Percentiles rank a stretch among this genome's conserved stretches.
Conservation (phyloP, 1,140 invertebrate genomes). For the Euwallacea similis region DNA sequence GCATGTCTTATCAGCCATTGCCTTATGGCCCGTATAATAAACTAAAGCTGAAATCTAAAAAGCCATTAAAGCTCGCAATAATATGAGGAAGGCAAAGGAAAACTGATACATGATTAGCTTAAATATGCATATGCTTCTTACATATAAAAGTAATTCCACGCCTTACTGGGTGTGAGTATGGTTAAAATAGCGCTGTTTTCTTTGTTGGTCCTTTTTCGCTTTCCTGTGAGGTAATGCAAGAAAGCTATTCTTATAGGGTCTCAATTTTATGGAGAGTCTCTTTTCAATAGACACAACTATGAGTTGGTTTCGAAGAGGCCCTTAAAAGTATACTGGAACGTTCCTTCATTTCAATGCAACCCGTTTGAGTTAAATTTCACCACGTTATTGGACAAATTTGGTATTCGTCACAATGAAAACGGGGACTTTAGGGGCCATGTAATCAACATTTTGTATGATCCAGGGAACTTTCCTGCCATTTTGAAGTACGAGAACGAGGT, state of each 20-base stretch:
- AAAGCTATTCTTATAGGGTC: background rate
- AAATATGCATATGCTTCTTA: background rate
- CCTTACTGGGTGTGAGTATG: background rate
- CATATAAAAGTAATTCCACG: background rate
- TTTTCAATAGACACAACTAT: constrained; percentile 2
- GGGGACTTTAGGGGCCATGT: constrained; percentile 67
- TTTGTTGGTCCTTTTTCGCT: background rate
- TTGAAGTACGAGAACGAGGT: constrained; percentile 52
- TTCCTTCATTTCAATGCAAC: constrained; percentile 72
- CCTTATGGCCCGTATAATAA: background rate
- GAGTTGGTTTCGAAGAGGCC: background rate
- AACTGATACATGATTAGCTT: too few relatives aligned
- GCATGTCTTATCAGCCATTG: background rate
- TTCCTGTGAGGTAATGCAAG: background rate
- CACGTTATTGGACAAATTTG: constrained; percentile 62
- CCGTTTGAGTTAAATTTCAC: constrained; percentile 67
- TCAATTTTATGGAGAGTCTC: background rate
- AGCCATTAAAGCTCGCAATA: background rate
- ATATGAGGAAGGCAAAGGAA: too few relatives aligned
- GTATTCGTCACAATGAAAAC: constrained; percentile 67
- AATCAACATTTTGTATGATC: constrained; percentile 75
- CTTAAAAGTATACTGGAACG: constrained; percentile 72
- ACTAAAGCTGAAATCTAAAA: background rate
- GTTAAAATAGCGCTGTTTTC: background rate
- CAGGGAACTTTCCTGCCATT: constrained; percentile 72